Evolutionary conservation across 2,113 vertebrate genomes (phyloP).

Genomic region (Odocoileus virginianus): DNA sequence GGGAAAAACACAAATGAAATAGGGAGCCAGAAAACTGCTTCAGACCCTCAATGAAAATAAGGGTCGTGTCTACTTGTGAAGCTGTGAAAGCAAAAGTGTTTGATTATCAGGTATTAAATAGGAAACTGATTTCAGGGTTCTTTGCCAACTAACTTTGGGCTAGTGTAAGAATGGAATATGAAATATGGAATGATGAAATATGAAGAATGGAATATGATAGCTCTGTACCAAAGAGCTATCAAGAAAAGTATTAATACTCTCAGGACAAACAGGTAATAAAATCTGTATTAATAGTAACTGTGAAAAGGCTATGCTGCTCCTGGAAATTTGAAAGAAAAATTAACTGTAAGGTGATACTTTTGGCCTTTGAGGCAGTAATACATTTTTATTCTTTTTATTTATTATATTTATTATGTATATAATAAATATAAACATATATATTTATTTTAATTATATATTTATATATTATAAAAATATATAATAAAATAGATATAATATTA

Average conservation of each 20-base stretch:
- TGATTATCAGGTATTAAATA: not conserved
- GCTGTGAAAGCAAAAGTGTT: not conserved
- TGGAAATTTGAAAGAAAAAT: not conserved
- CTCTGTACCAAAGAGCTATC: not conserved
- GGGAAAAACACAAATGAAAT: not conserved
- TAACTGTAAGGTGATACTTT: not conserved
- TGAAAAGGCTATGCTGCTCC: not conserved
- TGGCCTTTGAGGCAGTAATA: not conserved
- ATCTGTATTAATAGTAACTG: not conserved
- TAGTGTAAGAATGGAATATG: not conserved
- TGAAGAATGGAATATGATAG: not conserved
- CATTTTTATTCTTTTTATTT: not conserved
- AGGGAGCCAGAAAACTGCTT: not conserved
- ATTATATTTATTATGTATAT: too few species aligned
- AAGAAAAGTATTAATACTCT: not conserved
- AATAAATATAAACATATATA: too few species aligned
- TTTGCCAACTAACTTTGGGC: not conserved
- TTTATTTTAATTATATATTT: too few species aligned
- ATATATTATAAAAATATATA: too few species aligned
- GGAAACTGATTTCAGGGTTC: not conserved
- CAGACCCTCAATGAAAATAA: not conserved
- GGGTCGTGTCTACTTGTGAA: not conserved
- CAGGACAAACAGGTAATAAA: constrained; percentile 1
- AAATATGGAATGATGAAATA: not conserved
- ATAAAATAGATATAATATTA: too few species aligned